Percentiles rank a stretch among this genome's conserved stretches.
These are phyloP conservation scores for Saxidomus purpurata DNA, from an alignment of 1,140 invertebrate species.

Conservation along the genomic window DNA sequence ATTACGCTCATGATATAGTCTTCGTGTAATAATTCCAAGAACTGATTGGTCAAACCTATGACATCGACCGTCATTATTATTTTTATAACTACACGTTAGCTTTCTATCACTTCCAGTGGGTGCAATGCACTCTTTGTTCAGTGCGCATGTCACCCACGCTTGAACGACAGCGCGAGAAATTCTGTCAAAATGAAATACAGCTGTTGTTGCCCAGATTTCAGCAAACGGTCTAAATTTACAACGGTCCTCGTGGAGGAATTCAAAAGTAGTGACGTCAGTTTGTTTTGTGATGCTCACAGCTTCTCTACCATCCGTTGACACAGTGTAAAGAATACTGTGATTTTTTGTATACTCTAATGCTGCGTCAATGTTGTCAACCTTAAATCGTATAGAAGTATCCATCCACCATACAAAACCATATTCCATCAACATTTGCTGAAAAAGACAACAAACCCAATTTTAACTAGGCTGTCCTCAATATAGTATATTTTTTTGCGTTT, in stretches of 20 bases:
- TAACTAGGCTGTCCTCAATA: not conserved
- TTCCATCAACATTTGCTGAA: conserved; percentile 49
- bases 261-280: conserved; percentile 35
- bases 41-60: conserved; percentile 48
- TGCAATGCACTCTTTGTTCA: conserved; percentile 43
- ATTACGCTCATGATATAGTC: conserved; percentile 44
- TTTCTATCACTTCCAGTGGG: conserved; percentile 34
- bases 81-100: not conserved
- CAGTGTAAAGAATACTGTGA: conserved; percentile 27
- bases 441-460: too few species aligned
- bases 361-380: not conserved
- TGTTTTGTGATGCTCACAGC: conserved; percentile 27
- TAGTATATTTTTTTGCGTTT: not conserved
- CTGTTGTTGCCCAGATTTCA: conserved; percentile 52
- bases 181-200: conserved; percentile 43
- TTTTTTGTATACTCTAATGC: conserved; percentile 28
- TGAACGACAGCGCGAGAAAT: conserved; percentile 20
- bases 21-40: not conserved
- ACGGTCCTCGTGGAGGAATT: conserved; percentile 42
- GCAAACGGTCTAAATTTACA: conserved; percentile 58
- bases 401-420: conserved; percentile 64
- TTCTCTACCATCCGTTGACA: not conserved
- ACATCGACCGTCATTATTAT: conserved; percentile 15
- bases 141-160: conserved; percentile 50
- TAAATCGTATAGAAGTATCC: conserved; percentile 56